These are phyloP conservation scores for Tiliacea citrago DNA, from an alignment of 2,888 invertebrate species.

Conservation along the genomic window DNA sequence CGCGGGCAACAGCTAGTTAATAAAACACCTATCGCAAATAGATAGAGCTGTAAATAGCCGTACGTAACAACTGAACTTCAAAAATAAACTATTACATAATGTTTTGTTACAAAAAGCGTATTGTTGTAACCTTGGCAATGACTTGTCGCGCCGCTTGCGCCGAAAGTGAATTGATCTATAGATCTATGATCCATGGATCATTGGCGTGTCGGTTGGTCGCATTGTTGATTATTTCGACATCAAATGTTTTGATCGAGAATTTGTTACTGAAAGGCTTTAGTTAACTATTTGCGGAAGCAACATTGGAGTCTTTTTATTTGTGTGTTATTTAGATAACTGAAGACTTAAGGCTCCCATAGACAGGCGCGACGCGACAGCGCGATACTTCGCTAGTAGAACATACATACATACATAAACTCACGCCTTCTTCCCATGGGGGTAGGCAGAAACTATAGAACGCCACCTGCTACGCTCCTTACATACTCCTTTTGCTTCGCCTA, in stretches of 20 bases:
- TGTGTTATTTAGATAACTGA: not conserved
- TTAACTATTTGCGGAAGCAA: slow-evolving; percentile 18
- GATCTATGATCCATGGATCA: slow-evolving; percentile 74
- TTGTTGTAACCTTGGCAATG: slow-evolving; percentile 79
- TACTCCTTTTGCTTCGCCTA: too few relatives aligned
- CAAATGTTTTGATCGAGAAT: slow-evolving; percentile 49
- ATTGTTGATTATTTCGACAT: slow-evolving; percentile 62
- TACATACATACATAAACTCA: too few relatives aligned
- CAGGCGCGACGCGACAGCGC: too few relatives aligned
- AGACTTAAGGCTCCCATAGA: too few relatives aligned
- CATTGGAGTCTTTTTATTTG: not conserved
- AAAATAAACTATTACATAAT: slow-evolving; percentile 60
- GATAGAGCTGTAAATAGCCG: slow-evolving; percentile 18
- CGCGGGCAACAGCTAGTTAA: not conserved
- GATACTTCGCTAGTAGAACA: too few relatives aligned
- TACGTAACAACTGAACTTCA: not conserved
- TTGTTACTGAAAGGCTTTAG: not conserved
- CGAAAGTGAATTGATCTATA: slow-evolving; percentile 77
- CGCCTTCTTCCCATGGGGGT: too few relatives aligned
- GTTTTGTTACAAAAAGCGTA: slow-evolving; percentile 52
- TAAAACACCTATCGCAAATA: not conserved
- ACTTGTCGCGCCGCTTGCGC: slow-evolving; percentile 70
- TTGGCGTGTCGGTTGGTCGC: slow-evolving; percentile 59
- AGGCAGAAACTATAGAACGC: too few relatives aligned
- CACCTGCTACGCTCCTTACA: too few relatives aligned